Percentiles rank a stretch among this genome's conserved stretches.
These are phyloP conservation scores for Drosophila orena DNA, from an alignment of 1,140 invertebrate genomes.

Conservation along the genomic window DNA sequence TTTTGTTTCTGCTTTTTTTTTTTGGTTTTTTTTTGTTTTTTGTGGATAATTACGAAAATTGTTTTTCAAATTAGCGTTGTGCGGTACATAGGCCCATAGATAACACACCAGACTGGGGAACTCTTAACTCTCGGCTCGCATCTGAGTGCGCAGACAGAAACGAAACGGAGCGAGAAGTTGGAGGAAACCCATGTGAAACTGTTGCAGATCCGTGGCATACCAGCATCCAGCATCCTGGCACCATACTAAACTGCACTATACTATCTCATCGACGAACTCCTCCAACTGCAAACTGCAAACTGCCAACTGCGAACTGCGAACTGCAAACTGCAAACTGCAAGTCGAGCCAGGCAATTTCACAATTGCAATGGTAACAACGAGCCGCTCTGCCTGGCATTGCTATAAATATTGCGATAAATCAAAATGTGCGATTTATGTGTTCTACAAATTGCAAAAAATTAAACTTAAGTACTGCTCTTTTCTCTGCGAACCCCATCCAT, in stretches of 20 bases:
- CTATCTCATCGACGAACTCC: conserved; percentile 39
- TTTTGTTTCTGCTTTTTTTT: conserved; percentile 26
- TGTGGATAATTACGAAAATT: conserved; percentile 84
- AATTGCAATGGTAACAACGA: conserved; percentile 81
- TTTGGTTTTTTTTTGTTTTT: conserved; percentile 45
- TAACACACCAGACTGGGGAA: conserved; percentile 58
- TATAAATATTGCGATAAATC: conserved; percentile 84
- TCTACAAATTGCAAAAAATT: conserved; percentile 84
- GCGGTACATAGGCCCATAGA: conserved; percentile 78
- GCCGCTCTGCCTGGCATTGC: conserved; percentile 75
- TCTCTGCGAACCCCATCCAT: conserved; percentile 5
- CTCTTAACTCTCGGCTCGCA: conserved; percentile 74
- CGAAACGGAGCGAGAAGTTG: conserved; percentile 7
- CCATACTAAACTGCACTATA: conserved; percentile 4
- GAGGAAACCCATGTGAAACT: conserved; percentile 64
- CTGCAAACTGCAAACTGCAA: conserved; percentile 23
- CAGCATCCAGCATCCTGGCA: not conserved
- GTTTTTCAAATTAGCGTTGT: conserved; percentile 84
- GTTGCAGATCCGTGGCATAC: conserved; percentile 39
- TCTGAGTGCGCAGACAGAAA: conserved; percentile 54
- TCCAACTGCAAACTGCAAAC: conserved; percentile 14
- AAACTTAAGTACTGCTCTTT: conserved; percentile 80
- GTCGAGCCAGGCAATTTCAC: conserved; percentile 66
- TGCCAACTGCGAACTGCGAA: conserved; percentile 2
- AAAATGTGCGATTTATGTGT: conserved; percentile 84